A percentile compares a stretch with the other conserved stretches of the same genome.
Conservation (phyloP, 1,140 invertebrate species). For the Pinna nobilis region DNA sequence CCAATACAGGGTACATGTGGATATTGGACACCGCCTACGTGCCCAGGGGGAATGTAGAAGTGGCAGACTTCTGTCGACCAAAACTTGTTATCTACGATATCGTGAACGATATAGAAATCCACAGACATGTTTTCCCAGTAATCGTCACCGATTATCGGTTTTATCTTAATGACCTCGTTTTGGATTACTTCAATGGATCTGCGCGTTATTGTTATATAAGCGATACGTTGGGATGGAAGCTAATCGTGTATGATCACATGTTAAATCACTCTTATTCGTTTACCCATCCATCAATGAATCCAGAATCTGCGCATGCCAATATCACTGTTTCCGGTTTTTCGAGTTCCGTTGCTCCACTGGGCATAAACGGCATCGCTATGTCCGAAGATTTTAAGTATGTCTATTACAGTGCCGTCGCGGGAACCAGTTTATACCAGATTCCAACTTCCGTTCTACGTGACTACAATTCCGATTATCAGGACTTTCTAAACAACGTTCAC, state of each 20-base stretch:
- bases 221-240: conserved; percentile 45
- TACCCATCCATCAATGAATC: conserved; percentile 47
- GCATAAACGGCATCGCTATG: conserved; percentile 51
- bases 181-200: conserved; percentile 43
- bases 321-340: conserved; percentile 28
- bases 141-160: conserved; percentile 34
- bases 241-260: conserved; percentile 53
- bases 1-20: conserved; percentile 59
- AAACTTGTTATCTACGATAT: conserved; percentile 62
- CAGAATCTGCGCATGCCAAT: conserved; percentile 30
- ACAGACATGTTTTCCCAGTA: conserved; percentile 45
- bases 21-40: conserved; percentile 55
- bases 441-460: conserved; percentile 40
- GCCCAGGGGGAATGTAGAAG: conserved; percentile 1
- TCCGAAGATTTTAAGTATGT: conserved; percentile 44
- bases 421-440: conserved; percentile 42
- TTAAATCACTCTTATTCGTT: conserved; percentile 38
- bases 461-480: not conserved
- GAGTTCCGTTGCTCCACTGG: not conserved
- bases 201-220: conserved; percentile 57
- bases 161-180: conserved; percentile 61
- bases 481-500: conserved; percentile 32
- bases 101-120: conserved; percentile 36
- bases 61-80: conserved; percentile 47
- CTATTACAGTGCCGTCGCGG: conserved; percentile 44